Evolutionary conservation across 2,888 invertebrate species (phyloP).

Genomic region (Sphinx pinastri): DNA sequence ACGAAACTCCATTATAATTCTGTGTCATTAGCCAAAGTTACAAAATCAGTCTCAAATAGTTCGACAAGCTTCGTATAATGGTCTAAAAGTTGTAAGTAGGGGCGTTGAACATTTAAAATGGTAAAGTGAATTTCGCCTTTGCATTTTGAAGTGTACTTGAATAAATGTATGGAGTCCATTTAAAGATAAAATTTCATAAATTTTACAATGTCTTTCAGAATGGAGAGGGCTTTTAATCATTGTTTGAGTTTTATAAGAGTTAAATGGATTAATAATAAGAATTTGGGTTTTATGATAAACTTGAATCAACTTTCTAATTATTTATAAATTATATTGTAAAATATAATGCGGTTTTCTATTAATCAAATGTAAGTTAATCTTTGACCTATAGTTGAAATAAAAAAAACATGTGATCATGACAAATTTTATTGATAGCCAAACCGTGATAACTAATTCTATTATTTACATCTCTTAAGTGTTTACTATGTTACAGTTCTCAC

Average conservation of each 20-base stretch:
- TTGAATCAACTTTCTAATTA: no score
- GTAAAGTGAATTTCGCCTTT: conserved; percentile 1
- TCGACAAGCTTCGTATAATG: conserved; percentile 24
- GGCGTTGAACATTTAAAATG: not conserved
- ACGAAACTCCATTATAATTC: conserved; percentile 59
- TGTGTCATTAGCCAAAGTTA: conserved; percentile 56
- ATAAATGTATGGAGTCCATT: no score
- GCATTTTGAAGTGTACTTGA: not conserved
- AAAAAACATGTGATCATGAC: conserved; percentile 6
- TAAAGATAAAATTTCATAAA: no score
- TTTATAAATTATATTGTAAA: no score
- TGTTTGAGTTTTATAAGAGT: no score
- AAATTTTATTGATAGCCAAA: conserved; percentile 26
- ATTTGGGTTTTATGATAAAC: no score
- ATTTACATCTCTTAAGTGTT: conserved; percentile 24
- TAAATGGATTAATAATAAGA: no score
- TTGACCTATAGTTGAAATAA: not conserved
- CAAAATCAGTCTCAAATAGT: conserved; percentile 44
- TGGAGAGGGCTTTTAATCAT: no score
- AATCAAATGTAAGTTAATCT: no score
- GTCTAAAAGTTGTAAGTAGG: conserved; percentile 27
- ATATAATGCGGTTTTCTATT: no score
- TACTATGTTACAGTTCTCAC: conserved; percentile 20
- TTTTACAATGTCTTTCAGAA: no score
- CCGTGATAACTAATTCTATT: conserved; percentile 16